Conservation (phyloP, 1,140 invertebrate species). For the Pseudoatta argentina region DNA sequence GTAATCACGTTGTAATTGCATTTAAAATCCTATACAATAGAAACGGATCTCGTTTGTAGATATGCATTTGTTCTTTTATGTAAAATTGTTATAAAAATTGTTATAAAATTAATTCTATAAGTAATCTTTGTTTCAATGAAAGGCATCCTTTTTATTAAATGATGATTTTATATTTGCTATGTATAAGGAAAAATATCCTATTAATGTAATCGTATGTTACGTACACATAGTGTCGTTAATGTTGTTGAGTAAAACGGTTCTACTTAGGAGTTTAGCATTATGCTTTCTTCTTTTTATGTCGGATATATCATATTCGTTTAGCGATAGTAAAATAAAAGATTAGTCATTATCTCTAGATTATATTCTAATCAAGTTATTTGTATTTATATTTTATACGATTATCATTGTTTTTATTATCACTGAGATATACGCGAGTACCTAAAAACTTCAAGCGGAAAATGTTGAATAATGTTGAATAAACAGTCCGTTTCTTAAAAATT, state of each 20-base stretch:
- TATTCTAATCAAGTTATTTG: constrained; percentile 23
- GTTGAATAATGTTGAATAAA: not conserved
- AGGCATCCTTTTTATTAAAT: not conserved
- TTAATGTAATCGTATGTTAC: constrained; percentile 39
- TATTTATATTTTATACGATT: constrained; percentile 9
- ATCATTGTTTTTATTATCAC: constrained; percentile 1
- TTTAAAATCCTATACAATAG: constrained; percentile 62
- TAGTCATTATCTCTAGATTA: constrained; percentile 27
- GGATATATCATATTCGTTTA: not conserved
- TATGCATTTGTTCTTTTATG: constrained; percentile 26
- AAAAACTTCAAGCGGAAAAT: not conserved
- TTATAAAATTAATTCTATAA: constrained; percentile 6
- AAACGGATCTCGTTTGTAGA: constrained; percentile 57
- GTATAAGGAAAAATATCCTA: constrained; percentile 36
- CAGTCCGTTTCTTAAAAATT: not conserved
- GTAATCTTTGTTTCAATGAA: constrained; percentile 33
- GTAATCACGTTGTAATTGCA: constrained; percentile 60
- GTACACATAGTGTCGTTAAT: constrained; percentile 37
- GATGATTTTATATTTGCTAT: constrained; percentile 18
- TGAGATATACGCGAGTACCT: not conserved
- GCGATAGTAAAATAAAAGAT: not conserved
- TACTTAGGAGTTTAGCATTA: constrained; percentile 61
- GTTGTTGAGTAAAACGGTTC: constrained; percentile 32
- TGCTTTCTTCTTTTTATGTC: constrained; percentile 28
- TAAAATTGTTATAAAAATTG: constrained; percentile 38